Evolutionary conservation across 2,888 invertebrate species (phyloP).

Genomic region (Macrophya alboannulata): DNA sequence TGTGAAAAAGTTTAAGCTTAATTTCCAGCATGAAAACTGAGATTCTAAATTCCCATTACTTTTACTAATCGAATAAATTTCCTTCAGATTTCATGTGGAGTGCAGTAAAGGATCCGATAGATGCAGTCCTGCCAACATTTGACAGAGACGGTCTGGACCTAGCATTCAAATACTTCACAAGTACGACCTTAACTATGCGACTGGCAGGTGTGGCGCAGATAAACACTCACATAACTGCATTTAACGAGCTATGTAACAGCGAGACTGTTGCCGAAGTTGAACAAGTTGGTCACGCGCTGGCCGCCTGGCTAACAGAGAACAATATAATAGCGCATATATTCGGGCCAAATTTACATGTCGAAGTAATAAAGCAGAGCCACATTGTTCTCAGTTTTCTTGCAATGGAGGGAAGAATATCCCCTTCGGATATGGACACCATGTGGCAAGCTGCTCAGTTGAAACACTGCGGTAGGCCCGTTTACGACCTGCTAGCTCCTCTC

Average conservation of each 20-base stretch:
- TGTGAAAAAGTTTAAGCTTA: background rate
- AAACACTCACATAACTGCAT: constrained; percentile 95
- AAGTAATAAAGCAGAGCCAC: constrained; percentile 97
- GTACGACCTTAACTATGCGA: constrained; percentile 96
- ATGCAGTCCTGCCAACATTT: constrained; percentile 90
- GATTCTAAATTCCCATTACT: background rate
- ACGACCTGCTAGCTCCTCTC: constrained; percentile 93
- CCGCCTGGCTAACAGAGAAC: constrained; percentile 93
- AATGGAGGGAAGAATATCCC: constrained; percentile 94
- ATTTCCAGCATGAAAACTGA: background rate
- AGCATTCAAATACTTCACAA: constrained; percentile 98
- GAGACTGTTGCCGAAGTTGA: constrained; percentile 94
- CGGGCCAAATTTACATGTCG: constrained; percentile 98
- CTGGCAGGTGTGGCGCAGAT: constrained; percentile 97
- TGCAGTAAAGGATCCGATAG: constrained; percentile 95
- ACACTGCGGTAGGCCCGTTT: constrained; percentile 96
- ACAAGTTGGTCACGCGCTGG: constrained; percentile 91
- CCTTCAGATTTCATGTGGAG: constrained; percentile 95
- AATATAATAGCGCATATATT: constrained; percentile 97
- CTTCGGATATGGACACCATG: constrained; percentile 94
- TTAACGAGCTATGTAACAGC: constrained; percentile 95
- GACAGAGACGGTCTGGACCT: constrained; percentile 94
- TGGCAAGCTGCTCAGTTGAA: constrained; percentile 98
- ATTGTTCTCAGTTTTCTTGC: constrained; percentile 96
- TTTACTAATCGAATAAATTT: background rate